Evolutionary conservation across 2,888 invertebrate genomes (phyloP), one percentile per base, ranked within the genome.

Genomic region (Drosophila helvetica): DNA sequence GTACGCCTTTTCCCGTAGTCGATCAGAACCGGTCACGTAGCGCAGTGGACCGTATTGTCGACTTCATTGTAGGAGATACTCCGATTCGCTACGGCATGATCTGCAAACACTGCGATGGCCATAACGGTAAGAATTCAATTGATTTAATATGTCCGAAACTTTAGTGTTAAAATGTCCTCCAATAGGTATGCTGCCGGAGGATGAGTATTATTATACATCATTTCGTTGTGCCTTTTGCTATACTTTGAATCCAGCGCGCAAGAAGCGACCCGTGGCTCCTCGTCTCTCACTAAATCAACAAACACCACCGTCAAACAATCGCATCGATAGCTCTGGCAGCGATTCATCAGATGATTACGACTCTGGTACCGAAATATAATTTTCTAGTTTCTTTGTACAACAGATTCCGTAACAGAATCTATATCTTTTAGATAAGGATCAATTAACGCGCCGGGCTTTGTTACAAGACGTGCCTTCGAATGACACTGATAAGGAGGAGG

Each of bases 61-160:
- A 99, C 91, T 98, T 96, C 90, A 92, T 99, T 70, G 95, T 99
- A 47, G 98, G 98, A 47, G 99, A 99, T 91, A 99, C 99, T 0
- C 98, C 99, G 71, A 97, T 98, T 92, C 95, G 99, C 82, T 99
- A 96, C 93, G 99, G 99, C 19, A 94, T 99, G 75, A 98, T 99
- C 88, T 99, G 99, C 92, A 94, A 94, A 45, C 94, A 96, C 77
- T 99, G 99, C 91, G 95, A 94, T 79, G 95, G 96, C 17, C 99
- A 99, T 91, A 99, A 99, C 92, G 99, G 99, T 94, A 92, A 91
- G 58, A 38, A 19, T 17, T 46, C 30, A 53, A 7, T 30, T 46
- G 8, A 45, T 56, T 15, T 9, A 17, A 1, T 25, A 38, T 7
- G 38, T n/a, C 7, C 38, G 38, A 2, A 7, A 38, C 38, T n/a